phyloP scores from a whole-genome alignment of 2,888 invertebrate species.

The Cylindroiulus punctatus region DNA sequence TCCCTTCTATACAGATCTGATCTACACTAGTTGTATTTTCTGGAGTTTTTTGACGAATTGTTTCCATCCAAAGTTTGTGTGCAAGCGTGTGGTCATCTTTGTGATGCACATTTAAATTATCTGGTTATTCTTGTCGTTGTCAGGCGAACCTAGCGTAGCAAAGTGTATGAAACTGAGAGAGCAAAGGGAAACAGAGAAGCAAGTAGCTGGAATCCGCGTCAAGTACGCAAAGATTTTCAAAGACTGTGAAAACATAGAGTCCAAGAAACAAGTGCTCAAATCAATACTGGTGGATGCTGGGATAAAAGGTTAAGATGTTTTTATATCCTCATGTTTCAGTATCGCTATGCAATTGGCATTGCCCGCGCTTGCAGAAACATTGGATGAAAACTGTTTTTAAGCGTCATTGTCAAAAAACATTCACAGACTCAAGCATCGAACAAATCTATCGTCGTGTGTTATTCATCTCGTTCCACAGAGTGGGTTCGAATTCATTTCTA shows the following conservation, averaged over 20 bases:
- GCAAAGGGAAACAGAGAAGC: conserved; percentile 59
- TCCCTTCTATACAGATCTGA: no score
- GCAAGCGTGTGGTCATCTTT: neutral
- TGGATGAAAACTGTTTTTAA: neutral
- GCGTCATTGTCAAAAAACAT: neutral
- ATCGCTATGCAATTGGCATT: neutral
- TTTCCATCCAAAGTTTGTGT: neutral
- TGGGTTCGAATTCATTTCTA: no score
- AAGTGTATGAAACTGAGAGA: conserved; percentile 59
- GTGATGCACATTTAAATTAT: neutral
- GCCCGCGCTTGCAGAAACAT: neutral
- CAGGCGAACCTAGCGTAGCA: conserved; percentile 60
- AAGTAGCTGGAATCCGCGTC: conserved; percentile 58
- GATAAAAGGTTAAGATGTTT: conserved; percentile 57
- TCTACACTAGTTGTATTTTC: no score
- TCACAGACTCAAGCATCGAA: neutral
- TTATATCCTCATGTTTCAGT: neutral
- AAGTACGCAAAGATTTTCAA: conserved; percentile 57
- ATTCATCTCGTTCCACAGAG: no score
- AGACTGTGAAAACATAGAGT: conserved; percentile 58
- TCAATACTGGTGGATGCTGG: conserved; percentile 59
- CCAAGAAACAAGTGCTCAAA: conserved; percentile 57
- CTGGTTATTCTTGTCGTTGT: neutral
- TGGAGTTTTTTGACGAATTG: no score
- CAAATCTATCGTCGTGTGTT: no score